Conservation (phyloP, 37 sponge, comb jelly and placozoan genomes). For the Halisarca cf. caerulea region DNA sequence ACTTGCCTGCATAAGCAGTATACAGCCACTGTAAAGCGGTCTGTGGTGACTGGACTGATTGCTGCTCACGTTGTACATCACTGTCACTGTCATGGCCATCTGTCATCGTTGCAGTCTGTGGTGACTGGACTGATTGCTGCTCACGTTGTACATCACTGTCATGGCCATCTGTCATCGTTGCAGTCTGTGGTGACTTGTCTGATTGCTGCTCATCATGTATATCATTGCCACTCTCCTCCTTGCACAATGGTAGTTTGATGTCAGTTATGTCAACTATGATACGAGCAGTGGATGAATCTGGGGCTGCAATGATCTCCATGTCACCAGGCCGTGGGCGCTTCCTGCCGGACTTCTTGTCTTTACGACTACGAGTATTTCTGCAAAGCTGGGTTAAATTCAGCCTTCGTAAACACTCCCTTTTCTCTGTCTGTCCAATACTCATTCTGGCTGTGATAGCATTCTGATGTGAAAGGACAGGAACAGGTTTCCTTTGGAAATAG, state of each 20-base stretch:
- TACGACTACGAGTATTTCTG: conserved; percentile 14
- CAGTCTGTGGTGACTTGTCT: neutral
- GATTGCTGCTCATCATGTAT: neutral
- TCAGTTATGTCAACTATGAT: too few species aligned
- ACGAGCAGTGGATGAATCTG: conserved; percentile 9
- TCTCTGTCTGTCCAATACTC: conserved; percentile 29
- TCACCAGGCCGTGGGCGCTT: conserved; percentile 40
- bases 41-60: neutral
- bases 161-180: neutral
- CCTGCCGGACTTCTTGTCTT: conserved; percentile 39
- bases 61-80: neutral
- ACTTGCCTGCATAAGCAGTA: conserved; percentile 12
- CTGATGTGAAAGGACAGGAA: conserved; percentile 47
- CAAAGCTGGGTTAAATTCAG: conserved; percentile 50
- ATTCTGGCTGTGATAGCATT: conserved; percentile 62
- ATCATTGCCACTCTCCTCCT: neutral
- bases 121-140: neutral
- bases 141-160: neutral
- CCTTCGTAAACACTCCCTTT: neutral
- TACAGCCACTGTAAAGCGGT: neutral
- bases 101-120: conserved; percentile 12
- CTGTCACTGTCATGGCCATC: conserved; percentile 2
- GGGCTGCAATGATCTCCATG: conserved; percentile 17
- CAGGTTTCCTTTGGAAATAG: conserved; percentile 59
- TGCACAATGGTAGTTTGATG: neutral